Evolutionary conservation across 1,140 invertebrate genomes (phyloP).

Genomic region (Anastrepha ludens): DNA sequence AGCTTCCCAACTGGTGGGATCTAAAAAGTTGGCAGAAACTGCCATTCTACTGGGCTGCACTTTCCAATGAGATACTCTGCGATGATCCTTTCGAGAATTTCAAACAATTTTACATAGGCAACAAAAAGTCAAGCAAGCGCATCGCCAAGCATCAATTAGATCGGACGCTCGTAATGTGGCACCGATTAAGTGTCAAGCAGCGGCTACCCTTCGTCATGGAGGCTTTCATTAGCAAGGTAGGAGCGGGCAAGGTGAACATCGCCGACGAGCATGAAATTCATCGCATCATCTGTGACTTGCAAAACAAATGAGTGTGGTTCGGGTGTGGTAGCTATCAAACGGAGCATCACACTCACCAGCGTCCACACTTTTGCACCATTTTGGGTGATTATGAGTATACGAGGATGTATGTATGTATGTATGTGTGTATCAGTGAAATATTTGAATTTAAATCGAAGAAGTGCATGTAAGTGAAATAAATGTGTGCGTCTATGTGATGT

Average conservation of each 20-base stretch:
- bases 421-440: too few relatives aligned
- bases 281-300: too few relatives aligned
- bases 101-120: slow-evolving; percentile 51
- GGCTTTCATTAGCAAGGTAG: too few relatives aligned
- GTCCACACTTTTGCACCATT: not conserved
- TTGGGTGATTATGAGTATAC: not conserved
- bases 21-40: too few relatives aligned
- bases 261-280: too few relatives aligned
- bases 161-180: too few relatives aligned
- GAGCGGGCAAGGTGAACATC: too few relatives aligned
- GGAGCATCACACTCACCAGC: not conserved
- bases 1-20: too few relatives aligned
- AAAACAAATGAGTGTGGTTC: not conserved
- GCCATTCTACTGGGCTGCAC: slow-evolving; percentile 57
- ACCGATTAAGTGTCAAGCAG: too few relatives aligned
- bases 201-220: too few relatives aligned
- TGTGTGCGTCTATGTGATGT: slow-evolving; percentile 10
- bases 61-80: slow-evolving; percentile 56
- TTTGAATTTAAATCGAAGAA: not conserved
- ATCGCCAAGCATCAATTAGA: too few relatives aligned
- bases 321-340: not conserved
- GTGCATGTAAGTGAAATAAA: not conserved
- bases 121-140: not conserved
- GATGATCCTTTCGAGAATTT: slow-evolving; percentile 62
- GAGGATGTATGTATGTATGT: too few relatives aligned